Evolutionary conservation across 2,797 vertebrate genomes (phyloP).

Genomic region (Avahi laniger): DNA sequence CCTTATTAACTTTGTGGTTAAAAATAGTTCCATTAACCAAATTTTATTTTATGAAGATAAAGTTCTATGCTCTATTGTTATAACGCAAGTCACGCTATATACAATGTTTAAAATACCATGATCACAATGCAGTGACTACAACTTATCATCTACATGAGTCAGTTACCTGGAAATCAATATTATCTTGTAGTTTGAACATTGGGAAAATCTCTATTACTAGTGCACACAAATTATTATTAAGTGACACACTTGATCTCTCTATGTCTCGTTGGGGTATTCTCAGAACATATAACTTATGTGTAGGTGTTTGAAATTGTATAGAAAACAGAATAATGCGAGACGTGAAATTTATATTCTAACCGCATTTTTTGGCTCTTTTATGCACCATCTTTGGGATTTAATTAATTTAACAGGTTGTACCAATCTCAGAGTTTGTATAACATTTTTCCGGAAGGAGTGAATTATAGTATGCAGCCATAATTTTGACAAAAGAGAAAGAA

Average conservation of each 20-base stretch:
- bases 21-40: neutral
- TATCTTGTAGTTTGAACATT: neutral
- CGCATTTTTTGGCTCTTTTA: neutral
- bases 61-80: neutral
- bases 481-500: slow-evolving; percentile 31
- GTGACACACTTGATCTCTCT: neutral
- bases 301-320: neutral
- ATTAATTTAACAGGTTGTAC: slow-evolving; percentile 25
- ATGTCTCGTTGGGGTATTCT: neutral
- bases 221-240: neutral
- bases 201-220: neutral
- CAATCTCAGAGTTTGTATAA: neutral
- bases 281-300: neutral
- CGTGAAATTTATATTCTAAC: neutral
- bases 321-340: neutral
- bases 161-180: neutral
- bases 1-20: neutral
- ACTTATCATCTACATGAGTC: neutral
- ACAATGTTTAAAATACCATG: neutral
- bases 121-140: neutral
- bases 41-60: neutral
- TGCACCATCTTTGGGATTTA: neutral
- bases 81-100: neutral
- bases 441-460: neutral
- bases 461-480: slow-evolving; percentile 33